Evolutionary conservation across 2,797 vertebrate species (phyloP).

Genomic region (Clarias platycephalus): DNA sequence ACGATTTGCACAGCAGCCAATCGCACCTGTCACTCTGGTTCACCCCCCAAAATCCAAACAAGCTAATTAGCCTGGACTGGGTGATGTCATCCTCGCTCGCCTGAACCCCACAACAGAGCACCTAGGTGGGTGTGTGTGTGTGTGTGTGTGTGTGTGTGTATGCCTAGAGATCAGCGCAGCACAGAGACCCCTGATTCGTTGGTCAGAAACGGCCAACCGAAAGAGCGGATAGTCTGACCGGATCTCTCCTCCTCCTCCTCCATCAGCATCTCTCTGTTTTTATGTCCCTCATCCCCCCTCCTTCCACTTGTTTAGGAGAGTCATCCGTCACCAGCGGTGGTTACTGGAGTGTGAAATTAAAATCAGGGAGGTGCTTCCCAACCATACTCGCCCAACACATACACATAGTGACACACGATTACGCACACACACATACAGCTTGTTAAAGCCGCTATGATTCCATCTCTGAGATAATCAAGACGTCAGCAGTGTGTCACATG

Average conservation of each 20-base stretch:
- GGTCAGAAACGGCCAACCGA: constrained; percentile 70
- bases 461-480: constrained; percentile 77
- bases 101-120: constrained; percentile 49
- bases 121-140: not conserved
- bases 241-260: constrained; percentile 44
- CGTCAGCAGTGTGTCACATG: constrained; percentile 59
- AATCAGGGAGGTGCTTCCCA: constrained; percentile 67
- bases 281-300: constrained; percentile 50
- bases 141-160: constrained; percentile 45
- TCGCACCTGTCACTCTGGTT: constrained; percentile 55
- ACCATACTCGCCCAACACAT: constrained; percentile 30
- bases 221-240: constrained; percentile 52
- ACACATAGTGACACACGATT: constrained; percentile 22
- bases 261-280: constrained; percentile 42
- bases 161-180: constrained; percentile 48
- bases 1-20: constrained; percentile 43
- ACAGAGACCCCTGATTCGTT: constrained; percentile 51
- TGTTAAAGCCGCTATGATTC: constrained; percentile 60
- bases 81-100: constrained; percentile 65
- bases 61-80: constrained; percentile 60
- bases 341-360: constrained; percentile 87
- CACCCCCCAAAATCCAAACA: constrained; percentile 29
- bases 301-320: constrained; percentile 67
- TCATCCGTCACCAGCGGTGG: constrained; percentile 82
- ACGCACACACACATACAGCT: constrained; percentile 56